These are phyloP conservation scores for Gulo gulo DNA, from an alignment of 2,113 vertebrate genomes.

Conservation along the genomic window DNA sequence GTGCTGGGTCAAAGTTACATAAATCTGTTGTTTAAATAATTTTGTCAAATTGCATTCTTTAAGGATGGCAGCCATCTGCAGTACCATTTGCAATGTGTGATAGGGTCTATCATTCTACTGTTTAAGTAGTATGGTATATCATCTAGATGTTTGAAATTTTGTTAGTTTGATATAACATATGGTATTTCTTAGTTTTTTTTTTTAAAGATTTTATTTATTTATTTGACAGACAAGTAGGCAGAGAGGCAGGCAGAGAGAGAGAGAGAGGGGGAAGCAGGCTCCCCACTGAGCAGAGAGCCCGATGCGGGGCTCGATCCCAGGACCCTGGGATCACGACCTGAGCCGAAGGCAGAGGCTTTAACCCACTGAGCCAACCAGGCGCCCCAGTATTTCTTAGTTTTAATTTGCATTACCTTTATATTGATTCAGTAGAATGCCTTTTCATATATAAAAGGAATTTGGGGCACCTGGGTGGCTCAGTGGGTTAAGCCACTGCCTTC, in stretches of 20 bases:
- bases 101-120: neutral
- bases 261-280: too few species aligned
- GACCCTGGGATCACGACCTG: too few species aligned
- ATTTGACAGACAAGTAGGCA: too few species aligned
- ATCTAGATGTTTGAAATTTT: neutral
- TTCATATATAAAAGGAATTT: slow-evolving; percentile 1
- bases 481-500: too few species aligned
- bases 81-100: neutral
- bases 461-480: too few species aligned
- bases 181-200: neutral
- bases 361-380: too few species aligned
- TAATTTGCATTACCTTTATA: neutral
- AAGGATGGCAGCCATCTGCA: neutral
- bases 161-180: neutral
- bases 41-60: neutral
- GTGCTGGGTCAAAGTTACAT: neutral
- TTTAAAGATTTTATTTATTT: too few species aligned
- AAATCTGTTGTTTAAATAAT: neutral
- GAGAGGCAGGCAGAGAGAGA: too few species aligned
- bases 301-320: too few species aligned
- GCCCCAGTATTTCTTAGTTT: neutral
- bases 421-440: neutral
- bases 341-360: too few species aligned
- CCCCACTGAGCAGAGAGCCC: too few species aligned
- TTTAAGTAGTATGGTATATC: neutral